Conservation (phyloP, 2,113 vertebrate species). For the Microcebus jonahi region DNA sequence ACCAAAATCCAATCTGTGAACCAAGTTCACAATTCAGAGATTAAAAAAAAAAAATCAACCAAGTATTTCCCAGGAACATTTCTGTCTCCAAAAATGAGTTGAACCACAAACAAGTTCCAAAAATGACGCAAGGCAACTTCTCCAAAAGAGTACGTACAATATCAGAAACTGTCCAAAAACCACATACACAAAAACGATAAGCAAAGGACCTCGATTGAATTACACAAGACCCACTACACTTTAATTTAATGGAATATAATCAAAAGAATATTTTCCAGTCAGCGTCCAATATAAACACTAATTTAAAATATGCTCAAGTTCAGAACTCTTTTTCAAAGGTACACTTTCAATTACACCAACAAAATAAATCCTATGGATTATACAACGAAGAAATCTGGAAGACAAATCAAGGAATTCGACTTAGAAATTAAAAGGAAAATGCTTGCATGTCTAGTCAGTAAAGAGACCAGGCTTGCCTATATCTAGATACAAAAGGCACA, state of each 20-base stretch:
- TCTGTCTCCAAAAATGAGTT: slow-evolving; percentile 60
- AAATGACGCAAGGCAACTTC: slow-evolving; percentile 44
- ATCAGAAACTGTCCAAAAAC: neutral
- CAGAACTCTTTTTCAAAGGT: slow-evolving; percentile 18
- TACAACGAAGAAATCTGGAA: neutral
- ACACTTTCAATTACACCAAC: neutral
- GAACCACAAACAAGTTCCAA: slow-evolving; percentile 46
- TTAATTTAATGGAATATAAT: slow-evolving; percentile 50
- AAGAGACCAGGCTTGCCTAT: neutral
- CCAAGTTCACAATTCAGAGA: neutral
- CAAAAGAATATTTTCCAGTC: slow-evolving; percentile 46
- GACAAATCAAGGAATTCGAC: neutral
- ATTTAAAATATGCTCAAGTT: slow-evolving; percentile 36
- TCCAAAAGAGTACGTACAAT: neutral
- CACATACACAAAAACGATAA: slow-evolving; percentile 49
- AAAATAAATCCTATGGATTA: slow-evolving; percentile 23
- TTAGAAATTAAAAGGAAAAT: slow-evolving; percentile 51
- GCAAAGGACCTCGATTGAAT: slow-evolving; percentile 64
- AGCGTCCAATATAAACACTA: neutral
- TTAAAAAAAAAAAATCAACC: neutral
- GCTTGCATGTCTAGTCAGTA: neutral
- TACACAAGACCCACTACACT: slow-evolving; percentile 36
- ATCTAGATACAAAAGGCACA: neutral
- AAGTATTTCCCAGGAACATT: slow-evolving; percentile 43
- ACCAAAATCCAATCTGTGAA: slow-evolving; percentile 43